A percentile compares a stretch with the other conserved stretches of the same genome.
Conservation (phyloP, 2,888 invertebrate species). For the Eupithecia inturbata region DNA sequence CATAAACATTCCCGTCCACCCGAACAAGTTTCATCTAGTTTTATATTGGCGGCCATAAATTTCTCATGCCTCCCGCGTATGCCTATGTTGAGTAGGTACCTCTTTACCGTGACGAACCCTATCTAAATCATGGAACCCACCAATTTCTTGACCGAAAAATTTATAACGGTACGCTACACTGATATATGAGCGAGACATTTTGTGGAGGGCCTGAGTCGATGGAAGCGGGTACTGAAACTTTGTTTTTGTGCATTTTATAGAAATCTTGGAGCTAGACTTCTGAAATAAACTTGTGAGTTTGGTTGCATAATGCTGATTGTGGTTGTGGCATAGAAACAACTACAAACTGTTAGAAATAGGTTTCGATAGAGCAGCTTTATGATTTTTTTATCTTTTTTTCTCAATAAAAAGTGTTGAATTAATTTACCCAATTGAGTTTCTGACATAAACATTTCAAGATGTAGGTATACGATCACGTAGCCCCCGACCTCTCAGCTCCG, state of each 20-base stretch:
- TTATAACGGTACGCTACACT: constrained; percentile 71
- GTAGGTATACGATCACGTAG: neutral
- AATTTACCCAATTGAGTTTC: neutral
- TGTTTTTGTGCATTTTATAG: constrained; percentile 37
- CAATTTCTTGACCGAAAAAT: constrained; percentile 83
- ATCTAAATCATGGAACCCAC: constrained; percentile 70
- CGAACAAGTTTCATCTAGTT: constrained; percentile 66
- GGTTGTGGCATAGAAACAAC: neutral
- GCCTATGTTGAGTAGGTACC: constrained; percentile 66
- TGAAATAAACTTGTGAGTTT: neutral
- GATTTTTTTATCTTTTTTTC: neutral
- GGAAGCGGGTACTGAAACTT: constrained; percentile 16
- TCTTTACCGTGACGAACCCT: constrained; percentile 62
- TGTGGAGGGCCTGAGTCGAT: constrained; percentile 40
- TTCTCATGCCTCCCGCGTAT: constrained; percentile 58
- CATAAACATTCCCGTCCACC: constrained; percentile 49
- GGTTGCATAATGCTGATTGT: neutral
- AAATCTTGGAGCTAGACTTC: neutral
- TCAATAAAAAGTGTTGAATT: neutral
- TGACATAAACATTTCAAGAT: neutral
- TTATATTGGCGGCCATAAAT: constrained; percentile 76
- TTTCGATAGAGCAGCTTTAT: neutral
- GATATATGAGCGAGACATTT: constrained; percentile 67
- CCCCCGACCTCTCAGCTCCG: neutral
- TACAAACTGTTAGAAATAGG: neutral